phyloP scores from a whole-genome alignment of 2,888 invertebrate genomes.

The Xylota sylvarum region DNA sequence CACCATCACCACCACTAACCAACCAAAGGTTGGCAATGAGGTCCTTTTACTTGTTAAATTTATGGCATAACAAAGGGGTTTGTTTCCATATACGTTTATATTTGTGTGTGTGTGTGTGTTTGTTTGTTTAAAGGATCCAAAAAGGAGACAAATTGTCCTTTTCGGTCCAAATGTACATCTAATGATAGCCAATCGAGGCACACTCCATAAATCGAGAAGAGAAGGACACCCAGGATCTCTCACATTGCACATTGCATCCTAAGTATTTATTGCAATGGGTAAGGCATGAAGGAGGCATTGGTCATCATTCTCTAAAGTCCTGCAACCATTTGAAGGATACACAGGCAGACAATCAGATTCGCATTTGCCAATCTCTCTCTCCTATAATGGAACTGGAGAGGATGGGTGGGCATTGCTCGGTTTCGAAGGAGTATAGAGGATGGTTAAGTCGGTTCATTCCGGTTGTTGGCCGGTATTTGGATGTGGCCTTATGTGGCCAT shows the following conservation, averaged over 20 bases:
- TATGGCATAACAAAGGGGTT: conserved; percentile 65
- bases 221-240: conserved; percentile 38
- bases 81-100: conserved; percentile 3
- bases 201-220: conserved; percentile 73
- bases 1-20: conserved; percentile 40
- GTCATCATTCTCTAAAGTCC: conserved; percentile 55
- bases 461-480: conserved; percentile 65
- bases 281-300: conserved; percentile 21
- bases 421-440: conserved; percentile 28
- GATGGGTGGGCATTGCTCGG: background rate
- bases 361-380: conserved; percentile 70
- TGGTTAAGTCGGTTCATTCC: conserved; percentile 60
- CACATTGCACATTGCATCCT: conserved; percentile 16
- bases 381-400: background rate
- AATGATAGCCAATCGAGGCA: conserved; percentile 77
- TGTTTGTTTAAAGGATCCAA: conserved; percentile 73
- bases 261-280: conserved; percentile 12
- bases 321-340: conserved; percentile 71
- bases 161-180: conserved; percentile 76
- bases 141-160: conserved; percentile 77
- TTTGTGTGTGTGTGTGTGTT: conserved; percentile 5
- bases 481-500: conserved; percentile 69
- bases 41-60: conserved; percentile 70
- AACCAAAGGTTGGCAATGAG: conserved; percentile 74
- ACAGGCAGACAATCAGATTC: conserved; percentile 71